Evolutionary conservation across 92 coral and sea anemone genomes (phyloP), one percentile per base, ranked within the genome.

Genomic region (Muricea muricata): DNA sequence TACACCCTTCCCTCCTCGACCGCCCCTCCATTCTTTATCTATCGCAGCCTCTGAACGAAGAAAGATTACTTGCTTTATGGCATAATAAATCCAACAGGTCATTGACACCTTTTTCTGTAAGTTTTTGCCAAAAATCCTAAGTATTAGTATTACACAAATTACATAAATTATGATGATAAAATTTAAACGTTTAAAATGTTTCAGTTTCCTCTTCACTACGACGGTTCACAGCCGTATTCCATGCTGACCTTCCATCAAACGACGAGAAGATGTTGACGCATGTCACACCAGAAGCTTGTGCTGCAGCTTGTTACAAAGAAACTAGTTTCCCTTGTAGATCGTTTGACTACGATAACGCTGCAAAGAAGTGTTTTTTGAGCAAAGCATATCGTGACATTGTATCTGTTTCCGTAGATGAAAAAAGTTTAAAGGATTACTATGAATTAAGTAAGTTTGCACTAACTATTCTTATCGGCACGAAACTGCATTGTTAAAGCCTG

Each of bases 381-480:
- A 81, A 67, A 55, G 90, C 88, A n/a, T 79, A 85, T 20, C 90
- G 91, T 2, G 84, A 67, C 65, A 68, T 63, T 13, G 85, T 79
- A 13, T 87, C 81, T 29, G 79, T 55, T n/a, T 39, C 54, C 1
- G 77, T 60, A 1, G 24, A 89, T 20, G 81, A 75, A 18, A 86
- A 87, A 20, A 90, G 2, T 0, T 45, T 83, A 31, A 84, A 85
- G 65, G 99, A 96, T 84, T 89, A 88, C 87, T 96, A 93, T 68
- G 93, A 93, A 83, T 81, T 85, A 57, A 95, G 99, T 96, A 47
- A 88, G 98, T 87, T n/a, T n/a, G n/a, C n/a, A n/a, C n/a, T n/a
- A n/a, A n/a, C n/a, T n/a, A n/a, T n/a, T n/a, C n/a, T n/a, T n/a
- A n/a, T n/a, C n/a, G n/a, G n/a, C n/a, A n/a, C n/a, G n/a, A n/a